phyloP scores from a whole-genome alignment of 2,888 invertebrate genomes.

The Watsonalla cultraria region DNA sequence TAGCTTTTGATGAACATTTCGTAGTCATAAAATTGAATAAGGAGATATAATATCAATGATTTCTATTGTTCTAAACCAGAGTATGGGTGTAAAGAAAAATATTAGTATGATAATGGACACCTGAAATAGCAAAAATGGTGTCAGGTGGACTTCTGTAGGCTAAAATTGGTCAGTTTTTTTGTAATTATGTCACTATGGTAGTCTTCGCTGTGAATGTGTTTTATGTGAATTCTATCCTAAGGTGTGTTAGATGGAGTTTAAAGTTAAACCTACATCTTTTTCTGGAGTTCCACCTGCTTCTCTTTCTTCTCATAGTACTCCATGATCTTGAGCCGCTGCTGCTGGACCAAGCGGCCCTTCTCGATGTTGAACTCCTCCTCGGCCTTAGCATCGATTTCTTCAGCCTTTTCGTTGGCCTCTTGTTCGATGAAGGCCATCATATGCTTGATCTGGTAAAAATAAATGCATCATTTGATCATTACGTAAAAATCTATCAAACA shows the following conservation, averaged over 20 bases:
- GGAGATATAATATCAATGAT: no score
- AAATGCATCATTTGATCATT: constrained; percentile 19
- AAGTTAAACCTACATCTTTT: constrained; percentile 91
- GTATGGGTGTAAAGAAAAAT: no score
- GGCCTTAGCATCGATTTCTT: constrained; percentile 99
- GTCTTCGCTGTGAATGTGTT: no score
- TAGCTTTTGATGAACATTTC: no score
- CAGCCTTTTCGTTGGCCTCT: constrained; percentile 99
- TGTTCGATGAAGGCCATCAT: constrained; percentile 99
- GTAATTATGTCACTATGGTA: no score
- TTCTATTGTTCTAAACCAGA: no score
- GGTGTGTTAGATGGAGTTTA: not conserved
- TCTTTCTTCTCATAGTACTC: constrained; percentile 99
- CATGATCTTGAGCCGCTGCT: constrained; percentile 99
- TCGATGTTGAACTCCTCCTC: constrained; percentile 99
- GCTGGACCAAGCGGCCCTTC: constrained; percentile 98
- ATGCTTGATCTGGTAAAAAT: constrained; percentile 93
- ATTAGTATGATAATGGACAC: no score
- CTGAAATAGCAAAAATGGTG: no score
- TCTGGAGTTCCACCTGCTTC: constrained; percentile 99
- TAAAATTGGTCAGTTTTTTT: no score
- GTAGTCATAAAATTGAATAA: no score
- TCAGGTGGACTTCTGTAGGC: no score
- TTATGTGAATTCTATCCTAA: not conserved
- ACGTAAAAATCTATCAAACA: constrained; percentile 4